phyloP scores from a whole-genome alignment of 1,140 invertebrate species.

The Lordiphosa clarofinis region DNA sequence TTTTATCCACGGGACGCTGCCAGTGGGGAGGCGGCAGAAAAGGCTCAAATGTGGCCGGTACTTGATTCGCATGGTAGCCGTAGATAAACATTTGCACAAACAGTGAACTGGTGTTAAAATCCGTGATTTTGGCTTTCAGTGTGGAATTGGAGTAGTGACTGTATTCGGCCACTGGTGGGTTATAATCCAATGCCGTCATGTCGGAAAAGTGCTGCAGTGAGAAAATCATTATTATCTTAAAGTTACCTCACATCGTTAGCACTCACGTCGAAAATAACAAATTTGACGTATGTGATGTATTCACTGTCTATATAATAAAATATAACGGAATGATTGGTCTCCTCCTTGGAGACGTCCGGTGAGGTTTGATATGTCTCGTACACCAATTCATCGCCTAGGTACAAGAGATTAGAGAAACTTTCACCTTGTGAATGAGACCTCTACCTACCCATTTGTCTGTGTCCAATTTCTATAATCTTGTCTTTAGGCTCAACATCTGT shows the following conservation, averaged over 20 bases:
- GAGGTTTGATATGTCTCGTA: constrained; percentile 55
- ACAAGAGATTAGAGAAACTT: neutral
- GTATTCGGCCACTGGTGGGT: constrained; percentile 52
- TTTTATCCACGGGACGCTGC: constrained; percentile 2
- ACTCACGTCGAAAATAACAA: constrained; percentile 67
- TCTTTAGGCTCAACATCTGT: constrained; percentile 31
- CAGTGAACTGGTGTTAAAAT: constrained; percentile 35
- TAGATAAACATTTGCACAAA: constrained; percentile 70
- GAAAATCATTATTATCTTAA: too few relatives aligned
- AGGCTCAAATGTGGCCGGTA: constrained; percentile 41
- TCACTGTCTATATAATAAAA: constrained; percentile 68
- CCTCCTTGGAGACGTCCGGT: neutral
- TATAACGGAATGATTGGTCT: constrained; percentile 32
- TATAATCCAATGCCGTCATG: constrained; percentile 13
- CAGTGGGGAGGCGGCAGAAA: constrained; percentile 39
- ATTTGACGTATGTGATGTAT: constrained; percentile 67
- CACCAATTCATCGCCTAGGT: constrained; percentile 52
- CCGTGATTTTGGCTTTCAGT: constrained; percentile 58
- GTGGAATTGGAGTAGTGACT: constrained; percentile 51
- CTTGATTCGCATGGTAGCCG: constrained; percentile 37
- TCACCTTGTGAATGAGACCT: neutral
- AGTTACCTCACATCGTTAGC: too few relatives aligned
- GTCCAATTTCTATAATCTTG: constrained; percentile 58
- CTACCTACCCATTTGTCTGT: constrained; percentile 51
- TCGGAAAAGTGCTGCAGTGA: constrained; percentile 26